phyloP scores from a whole-genome alignment of 2,113 vertebrate genomes.

The Ammodytes marinus region DNA sequence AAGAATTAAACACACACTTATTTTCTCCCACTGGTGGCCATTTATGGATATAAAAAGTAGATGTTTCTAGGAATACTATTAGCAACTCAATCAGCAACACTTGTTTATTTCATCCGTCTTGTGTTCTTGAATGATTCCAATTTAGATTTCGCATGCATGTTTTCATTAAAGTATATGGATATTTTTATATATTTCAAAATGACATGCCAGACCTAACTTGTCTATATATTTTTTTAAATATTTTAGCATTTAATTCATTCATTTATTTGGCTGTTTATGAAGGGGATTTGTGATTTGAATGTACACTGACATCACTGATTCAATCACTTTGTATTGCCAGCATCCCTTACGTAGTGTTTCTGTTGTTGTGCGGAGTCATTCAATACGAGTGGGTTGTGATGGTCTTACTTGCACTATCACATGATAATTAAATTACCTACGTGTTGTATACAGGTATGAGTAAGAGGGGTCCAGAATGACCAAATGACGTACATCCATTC shows the following conservation, averaged over 20 bases:
- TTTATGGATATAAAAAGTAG: not conserved
- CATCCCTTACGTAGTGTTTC: not conserved
- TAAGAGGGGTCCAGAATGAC: not conserved
- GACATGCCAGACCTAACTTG: not conserved
- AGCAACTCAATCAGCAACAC: not conserved
- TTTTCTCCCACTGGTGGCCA: not conserved
- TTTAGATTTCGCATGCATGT: not conserved
- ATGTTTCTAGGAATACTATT: not conserved
- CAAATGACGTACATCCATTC: constrained; percentile 12
- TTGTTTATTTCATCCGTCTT: not conserved
- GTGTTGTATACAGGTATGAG: not conserved
- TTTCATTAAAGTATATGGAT: not conserved
- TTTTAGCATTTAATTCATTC: not conserved
- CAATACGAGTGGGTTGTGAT: not conserved
- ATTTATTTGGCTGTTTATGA: not conserved
- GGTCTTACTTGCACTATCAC: not conserved
- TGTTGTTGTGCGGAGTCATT: not conserved
- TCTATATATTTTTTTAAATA: not conserved
- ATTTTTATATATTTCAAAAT: not conserved
- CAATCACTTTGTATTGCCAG: not conserved
- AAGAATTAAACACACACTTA: not conserved
- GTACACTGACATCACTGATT: not conserved
- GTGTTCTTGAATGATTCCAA: not conserved
- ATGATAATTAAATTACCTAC: no score
- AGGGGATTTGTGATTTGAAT: not conserved